Conservation (phyloP, 2,113 vertebrate species). For the Alethe diademata region DNA sequence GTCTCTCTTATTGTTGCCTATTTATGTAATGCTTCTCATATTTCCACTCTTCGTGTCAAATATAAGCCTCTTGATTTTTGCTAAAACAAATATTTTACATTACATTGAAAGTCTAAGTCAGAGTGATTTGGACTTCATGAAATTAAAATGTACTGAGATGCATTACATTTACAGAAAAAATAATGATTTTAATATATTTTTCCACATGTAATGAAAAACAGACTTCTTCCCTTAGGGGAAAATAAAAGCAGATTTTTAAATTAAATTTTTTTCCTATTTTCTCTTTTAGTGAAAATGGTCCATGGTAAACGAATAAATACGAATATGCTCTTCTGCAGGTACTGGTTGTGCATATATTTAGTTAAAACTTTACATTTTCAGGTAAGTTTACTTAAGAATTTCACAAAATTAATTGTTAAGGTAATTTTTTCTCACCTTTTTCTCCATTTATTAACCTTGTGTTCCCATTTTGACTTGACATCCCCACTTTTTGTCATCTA, state of each 20-base stretch:
- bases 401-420: neutral
- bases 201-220: neutral
- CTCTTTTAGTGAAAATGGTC: neutral
- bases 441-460: neutral
- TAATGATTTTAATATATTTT: neutral
- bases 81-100: neutral
- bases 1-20: neutral
- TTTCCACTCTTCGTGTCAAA: neutral
- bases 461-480: neutral
- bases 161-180: neutral
- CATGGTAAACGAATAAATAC: neutral
- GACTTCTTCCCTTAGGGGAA: neutral
- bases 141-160: neutral
- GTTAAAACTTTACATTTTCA: neutral
- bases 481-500: neutral
- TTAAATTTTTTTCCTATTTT: neutral
- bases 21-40: neutral
- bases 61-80: neutral
- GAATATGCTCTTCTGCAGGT: neutral
- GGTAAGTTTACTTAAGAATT: neutral
- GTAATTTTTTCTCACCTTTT: neutral
- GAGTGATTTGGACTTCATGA: neutral
- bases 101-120: neutral
- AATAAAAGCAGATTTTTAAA: neutral
- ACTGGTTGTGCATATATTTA: neutral